phyloP scores from a whole-genome alignment of 2,797 vertebrate species.

The Ficedula albicollis region DNA sequence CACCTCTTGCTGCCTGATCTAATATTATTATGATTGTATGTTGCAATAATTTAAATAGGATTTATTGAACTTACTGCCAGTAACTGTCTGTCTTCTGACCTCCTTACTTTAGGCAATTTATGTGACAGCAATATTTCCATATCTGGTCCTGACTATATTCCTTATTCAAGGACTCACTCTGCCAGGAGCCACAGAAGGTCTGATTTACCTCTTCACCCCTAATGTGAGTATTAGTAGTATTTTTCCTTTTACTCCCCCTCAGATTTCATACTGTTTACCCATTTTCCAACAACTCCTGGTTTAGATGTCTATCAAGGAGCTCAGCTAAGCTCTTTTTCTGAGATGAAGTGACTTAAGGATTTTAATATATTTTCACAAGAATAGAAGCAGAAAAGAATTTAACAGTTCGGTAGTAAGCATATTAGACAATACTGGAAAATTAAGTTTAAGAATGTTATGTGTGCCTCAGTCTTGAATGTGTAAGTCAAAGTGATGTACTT shows the following conservation, averaged over 20 bases:
- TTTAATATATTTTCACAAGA: background rate
- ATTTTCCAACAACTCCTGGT: background rate
- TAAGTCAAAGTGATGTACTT: background rate
- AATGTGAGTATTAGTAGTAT: slow-evolving; percentile 76
- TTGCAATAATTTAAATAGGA: background rate
- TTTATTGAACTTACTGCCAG: background rate
- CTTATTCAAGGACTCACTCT: slow-evolving; percentile 84
- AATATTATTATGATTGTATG: background rate
- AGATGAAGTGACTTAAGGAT: background rate
- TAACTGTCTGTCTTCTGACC: background rate
- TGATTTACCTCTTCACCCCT: slow-evolving; percentile 88
- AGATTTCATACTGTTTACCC: background rate
- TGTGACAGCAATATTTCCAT: slow-evolving; percentile 87
- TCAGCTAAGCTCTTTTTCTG: background rate
- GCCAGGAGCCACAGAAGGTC: slow-evolving; percentile 83
- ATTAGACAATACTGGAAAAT: background rate
- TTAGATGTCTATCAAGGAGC: background rate
- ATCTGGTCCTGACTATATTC: slow-evolving; percentile 88
- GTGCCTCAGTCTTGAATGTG: background rate
- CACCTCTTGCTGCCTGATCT: background rate
- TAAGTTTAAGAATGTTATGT: background rate
- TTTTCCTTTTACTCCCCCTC: background rate
- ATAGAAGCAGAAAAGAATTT: background rate
- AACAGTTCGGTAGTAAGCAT: background rate
- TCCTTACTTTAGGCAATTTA: slow-evolving; percentile 83